Percentiles rank a stretch among this genome's conserved stretches.
Conservation (phyloP, 2,797 vertebrate species). For the Silurus aristotelis region DNA sequence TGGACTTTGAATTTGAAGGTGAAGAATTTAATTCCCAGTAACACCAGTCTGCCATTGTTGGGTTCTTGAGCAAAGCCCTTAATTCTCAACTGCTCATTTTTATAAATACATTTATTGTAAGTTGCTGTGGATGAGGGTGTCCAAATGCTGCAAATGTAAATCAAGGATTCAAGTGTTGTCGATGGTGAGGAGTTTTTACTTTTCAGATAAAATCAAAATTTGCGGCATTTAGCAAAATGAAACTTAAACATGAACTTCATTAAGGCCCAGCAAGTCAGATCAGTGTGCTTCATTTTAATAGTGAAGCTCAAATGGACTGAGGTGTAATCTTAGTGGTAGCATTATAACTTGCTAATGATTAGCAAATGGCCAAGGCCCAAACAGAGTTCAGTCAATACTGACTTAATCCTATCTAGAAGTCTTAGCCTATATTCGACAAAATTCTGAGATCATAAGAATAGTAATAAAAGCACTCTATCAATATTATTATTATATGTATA, state of each 20-base stretch:
- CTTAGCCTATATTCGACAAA: no score
- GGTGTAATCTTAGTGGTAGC: neutral
- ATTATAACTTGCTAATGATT: neutral
- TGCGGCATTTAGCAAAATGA: no score
- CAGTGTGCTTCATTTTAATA: neutral
- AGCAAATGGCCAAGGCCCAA: neutral
- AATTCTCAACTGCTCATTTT: no score
- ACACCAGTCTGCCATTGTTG: no score
- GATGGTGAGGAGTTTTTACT: neutral
- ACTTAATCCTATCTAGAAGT: neutral
- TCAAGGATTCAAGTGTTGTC: neutral
- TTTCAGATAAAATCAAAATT: neutral
- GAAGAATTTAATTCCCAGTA: no score
- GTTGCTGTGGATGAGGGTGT: no score
- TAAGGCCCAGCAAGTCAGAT: neutral
- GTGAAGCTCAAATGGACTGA: neutral
- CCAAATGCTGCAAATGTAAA: no score
- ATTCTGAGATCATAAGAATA: no score
- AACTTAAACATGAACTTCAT: neutral
- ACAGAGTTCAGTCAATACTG: neutral
- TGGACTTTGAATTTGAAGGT: no score
- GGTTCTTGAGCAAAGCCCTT: no score
- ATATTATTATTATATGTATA: neutral
- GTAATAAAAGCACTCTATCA: no score
- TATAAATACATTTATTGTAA: no score